A percentile compares a stretch with the other conserved stretches of the same genome.
These are phyloP conservation scores for Montifringilla adamsi DNA, from an alignment of 2,113 vertebrate species.

Conservation along the genomic window DNA sequence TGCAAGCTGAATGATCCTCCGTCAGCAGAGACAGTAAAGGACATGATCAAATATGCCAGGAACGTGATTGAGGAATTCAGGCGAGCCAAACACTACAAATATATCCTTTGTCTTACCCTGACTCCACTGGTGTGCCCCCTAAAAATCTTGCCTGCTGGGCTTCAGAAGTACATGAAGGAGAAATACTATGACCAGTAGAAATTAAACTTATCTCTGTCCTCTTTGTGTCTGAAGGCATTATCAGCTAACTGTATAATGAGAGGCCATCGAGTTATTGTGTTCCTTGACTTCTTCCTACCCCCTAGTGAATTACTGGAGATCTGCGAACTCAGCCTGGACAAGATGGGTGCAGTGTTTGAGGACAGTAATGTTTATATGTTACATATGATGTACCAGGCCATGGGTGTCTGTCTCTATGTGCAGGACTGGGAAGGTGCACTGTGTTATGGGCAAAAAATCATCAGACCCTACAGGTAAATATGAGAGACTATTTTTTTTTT, in stretches of 20 bases:
- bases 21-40: constrained; percentile 73
- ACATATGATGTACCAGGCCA: constrained; percentile 98
- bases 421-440: constrained; percentile 85
- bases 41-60: constrained; percentile 88
- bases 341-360: constrained; percentile 88
- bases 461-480: constrained; percentile 88
- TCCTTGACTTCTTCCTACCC: constrained; percentile 85
- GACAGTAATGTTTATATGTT: constrained; percentile 92
- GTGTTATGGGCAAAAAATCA: constrained; percentile 87
- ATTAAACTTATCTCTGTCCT: neutral
- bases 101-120: constrained; percentile 84
- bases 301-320: constrained; percentile 91
- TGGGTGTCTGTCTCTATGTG: constrained; percentile 92
- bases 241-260: neutral
- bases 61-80: constrained; percentile 89
- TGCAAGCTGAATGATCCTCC: constrained; percentile 78
- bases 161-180: neutral
- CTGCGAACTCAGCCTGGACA: constrained; percentile 90
- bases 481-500: neutral
- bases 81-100: constrained; percentile 83
- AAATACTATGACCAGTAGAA: neutral
- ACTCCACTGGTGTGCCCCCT: neutral
- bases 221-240: neutral
- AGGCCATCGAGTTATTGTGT: neutral
- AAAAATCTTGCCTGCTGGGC: neutral